Conservation (phyloP, 2,888 invertebrate species). For the Rhagophthalmus giganteus region DNA sequence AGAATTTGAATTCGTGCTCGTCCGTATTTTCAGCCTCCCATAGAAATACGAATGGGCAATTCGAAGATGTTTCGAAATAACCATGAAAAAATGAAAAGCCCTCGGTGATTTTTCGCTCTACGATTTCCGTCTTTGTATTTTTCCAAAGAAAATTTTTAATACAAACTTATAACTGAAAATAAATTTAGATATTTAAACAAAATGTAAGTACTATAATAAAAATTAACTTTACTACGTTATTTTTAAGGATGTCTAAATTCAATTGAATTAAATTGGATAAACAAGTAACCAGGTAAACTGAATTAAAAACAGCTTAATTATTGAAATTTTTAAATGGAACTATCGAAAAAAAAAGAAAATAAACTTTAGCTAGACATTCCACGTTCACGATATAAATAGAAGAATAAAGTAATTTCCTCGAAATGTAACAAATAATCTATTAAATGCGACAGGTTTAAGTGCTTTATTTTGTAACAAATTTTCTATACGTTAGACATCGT, state of each 20-base stretch:
- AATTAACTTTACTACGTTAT: neutral
- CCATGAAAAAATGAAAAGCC: conserved; percentile 3
- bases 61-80: conserved; percentile 8
- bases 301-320: neutral
- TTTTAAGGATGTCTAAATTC: neutral
- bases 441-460: conserved; percentile 9
- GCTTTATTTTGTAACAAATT: conserved; percentile 3
- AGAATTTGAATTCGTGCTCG: conserved; percentile 26
- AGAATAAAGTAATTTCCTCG: neutral
- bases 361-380: neutral
- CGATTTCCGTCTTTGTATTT: neutral
- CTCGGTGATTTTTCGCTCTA: neutral
- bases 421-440: conserved; percentile 2
- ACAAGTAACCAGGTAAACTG: neutral
- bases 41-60: conserved; percentile 17
- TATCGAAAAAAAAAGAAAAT: too few species aligned
- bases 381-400: neutral
- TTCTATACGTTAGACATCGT: neutral
- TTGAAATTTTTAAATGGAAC: neutral
- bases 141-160: neutral
- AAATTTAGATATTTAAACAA: too few species aligned
- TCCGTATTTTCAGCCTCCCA: conserved; percentile 18
- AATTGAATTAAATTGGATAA: neutral
- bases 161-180: too few species aligned
- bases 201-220: too few species aligned